A percentile compares a stretch with the other conserved stretches of the same genome.
Conservation (phyloP, 2,797 vertebrate genomes). For the Chelon auratus region DNA sequence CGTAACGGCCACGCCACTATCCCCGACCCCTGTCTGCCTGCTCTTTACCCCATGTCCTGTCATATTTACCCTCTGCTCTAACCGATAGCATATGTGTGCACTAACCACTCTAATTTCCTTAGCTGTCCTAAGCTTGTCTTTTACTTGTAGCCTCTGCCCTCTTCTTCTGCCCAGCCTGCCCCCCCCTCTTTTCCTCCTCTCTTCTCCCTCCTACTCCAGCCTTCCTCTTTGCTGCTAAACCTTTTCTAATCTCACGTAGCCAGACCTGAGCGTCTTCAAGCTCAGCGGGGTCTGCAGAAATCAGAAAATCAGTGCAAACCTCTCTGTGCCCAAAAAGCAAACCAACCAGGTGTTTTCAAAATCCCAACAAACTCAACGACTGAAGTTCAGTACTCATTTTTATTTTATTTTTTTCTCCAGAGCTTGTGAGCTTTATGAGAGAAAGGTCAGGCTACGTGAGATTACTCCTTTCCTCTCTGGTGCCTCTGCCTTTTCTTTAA, state of each 20-base stretch:
- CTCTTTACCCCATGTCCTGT: slow-evolving; percentile 71
- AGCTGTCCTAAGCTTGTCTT: slow-evolving; percentile 76
- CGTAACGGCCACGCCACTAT: slow-evolving; percentile 49
- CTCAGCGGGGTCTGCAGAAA: slow-evolving; percentile 38
- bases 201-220: slow-evolving; percentile 49
- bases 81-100: slow-evolving; percentile 78
- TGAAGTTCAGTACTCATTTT: slow-evolving; percentile 8
- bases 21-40: slow-evolving; percentile 68
- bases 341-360: neutral
- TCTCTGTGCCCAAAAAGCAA: neutral
- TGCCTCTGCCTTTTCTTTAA: slow-evolving; percentile 24
- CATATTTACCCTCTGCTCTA: slow-evolving; percentile 74
- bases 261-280: slow-evolving; percentile 48
- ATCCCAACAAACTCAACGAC: neutral
- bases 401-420: slow-evolving; percentile 7
- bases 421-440: slow-evolving; percentile 48
- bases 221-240: slow-evolving; percentile 65
- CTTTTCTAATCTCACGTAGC: slow-evolving; percentile 63
- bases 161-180: slow-evolving; percentile 62
- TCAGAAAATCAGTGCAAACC: neutral
- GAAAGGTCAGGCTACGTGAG: slow-evolving; percentile 60
- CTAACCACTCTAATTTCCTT: slow-evolving; percentile 79
- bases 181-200: slow-evolving; percentile 26
- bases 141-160: slow-evolving; percentile 76
- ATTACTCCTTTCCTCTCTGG: slow-evolving; percentile 34